These are phyloP conservation scores for Drosophila albomicans DNA, from an alignment of 1,140 invertebrate genomes.

Conservation along the genomic window DNA sequence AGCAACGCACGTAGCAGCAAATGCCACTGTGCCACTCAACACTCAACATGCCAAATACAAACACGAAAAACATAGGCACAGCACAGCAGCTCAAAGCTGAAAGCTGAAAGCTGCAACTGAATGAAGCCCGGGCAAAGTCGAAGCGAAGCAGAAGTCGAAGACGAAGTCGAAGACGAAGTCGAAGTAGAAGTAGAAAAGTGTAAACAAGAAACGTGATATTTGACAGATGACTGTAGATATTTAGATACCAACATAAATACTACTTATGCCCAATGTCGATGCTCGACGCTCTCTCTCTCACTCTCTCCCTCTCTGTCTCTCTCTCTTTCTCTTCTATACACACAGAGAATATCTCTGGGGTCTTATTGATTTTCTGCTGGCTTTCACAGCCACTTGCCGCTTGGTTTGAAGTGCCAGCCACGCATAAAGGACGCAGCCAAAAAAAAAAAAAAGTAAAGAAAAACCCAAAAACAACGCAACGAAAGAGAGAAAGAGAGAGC, in stretches of 20 bases:
- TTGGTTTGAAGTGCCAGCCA: constrained; percentile 50
- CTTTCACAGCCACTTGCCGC: constrained; percentile 65
- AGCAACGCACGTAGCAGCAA: constrained; percentile 42
- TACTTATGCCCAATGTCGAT: constrained; percentile 65
- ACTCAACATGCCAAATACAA: constrained; percentile 52
- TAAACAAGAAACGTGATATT: constrained; percentile 81
- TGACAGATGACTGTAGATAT: constrained; percentile 81
- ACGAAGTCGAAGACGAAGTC: constrained; percentile 31
- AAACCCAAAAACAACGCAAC: too few species aligned
- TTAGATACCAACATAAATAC: constrained; percentile 80
- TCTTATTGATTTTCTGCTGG: constrained; percentile 77
- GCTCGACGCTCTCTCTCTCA: neutral
- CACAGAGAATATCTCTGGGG: constrained; percentile 55
- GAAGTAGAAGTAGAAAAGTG: constrained; percentile 51
- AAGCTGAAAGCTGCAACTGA: constrained; percentile 12
- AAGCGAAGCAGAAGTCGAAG: constrained; percentile 33
- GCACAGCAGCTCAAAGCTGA: neutral
- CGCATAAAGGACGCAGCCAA: constrained; percentile 43
- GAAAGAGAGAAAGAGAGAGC: constrained; percentile 9
- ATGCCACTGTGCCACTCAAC: constrained; percentile 41
- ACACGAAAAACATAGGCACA: constrained; percentile 36
- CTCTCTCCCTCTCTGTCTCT: neutral
- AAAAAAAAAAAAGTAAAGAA: neutral
- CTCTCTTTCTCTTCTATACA: neutral
- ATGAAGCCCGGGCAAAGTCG: constrained; percentile 24